Conservation (phyloP, 2,797 vertebrate species). For the Florisuga fusca region DNA sequence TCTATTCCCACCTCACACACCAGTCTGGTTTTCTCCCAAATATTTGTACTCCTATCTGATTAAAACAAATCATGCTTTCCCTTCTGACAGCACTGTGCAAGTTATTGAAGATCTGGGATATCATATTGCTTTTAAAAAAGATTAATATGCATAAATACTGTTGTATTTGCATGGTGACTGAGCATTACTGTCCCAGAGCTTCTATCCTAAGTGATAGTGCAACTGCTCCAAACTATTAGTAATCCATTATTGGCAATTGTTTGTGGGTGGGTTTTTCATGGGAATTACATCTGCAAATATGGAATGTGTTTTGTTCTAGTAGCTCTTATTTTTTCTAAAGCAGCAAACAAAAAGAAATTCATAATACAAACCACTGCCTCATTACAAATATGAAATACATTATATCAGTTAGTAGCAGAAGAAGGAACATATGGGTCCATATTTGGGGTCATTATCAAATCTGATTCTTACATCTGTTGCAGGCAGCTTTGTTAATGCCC, state of each 20-base stretch:
- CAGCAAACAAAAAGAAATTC: conserved; percentile 39
- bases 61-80: neutral
- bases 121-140: neutral
- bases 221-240: conserved; percentile 8
- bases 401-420: conserved; percentile 25
- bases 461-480: neutral
- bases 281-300: conserved; percentile 47
- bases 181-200: conserved; percentile 14
- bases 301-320: conserved; percentile 7
- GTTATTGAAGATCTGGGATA: neutral
- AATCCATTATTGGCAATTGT: neutral
- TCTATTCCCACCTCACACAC: neutral
- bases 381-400: conserved; percentile 29
- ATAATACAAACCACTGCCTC: conserved; percentile 32
- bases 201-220: conserved; percentile 19
- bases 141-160: neutral
- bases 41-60: neutral
- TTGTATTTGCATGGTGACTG: neutral
- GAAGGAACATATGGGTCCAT: neutral
- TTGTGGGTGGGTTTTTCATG: neutral
- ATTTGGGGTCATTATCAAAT: neutral
- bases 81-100: neutral
- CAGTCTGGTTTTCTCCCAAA: neutral
- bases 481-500: neutral
- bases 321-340: conserved; percentile 4